Evolutionary conservation across 2,888 invertebrate species (phyloP).

Genomic region (Hydropsyche betteni): DNA sequence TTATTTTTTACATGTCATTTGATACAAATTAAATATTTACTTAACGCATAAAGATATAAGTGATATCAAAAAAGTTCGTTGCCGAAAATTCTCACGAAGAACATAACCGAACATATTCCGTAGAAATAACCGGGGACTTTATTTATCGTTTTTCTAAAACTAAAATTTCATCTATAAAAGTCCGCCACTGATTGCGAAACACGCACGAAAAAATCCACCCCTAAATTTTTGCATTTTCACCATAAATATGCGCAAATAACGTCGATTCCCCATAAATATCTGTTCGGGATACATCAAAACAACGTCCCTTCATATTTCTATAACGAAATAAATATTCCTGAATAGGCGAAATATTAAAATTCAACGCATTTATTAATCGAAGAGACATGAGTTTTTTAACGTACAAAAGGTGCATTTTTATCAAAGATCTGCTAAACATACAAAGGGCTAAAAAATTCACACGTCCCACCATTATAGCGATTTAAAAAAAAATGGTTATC

Average conservation of each 20-base stretch:
- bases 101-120: too few relatives aligned
- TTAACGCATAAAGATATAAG: too few relatives aligned
- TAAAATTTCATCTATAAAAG: not conserved
- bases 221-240: conserved; percentile 41
- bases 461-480: not conserved
- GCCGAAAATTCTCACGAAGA: too few relatives aligned
- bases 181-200: conserved; percentile 33
- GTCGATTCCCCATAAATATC: not conserved
- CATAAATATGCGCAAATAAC: conserved; percentile 46
- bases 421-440: conserved; percentile 4
- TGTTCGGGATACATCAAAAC: too few relatives aligned
- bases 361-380: too few relatives aligned
- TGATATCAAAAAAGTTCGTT: too few relatives aligned
- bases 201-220: conserved; percentile 33
- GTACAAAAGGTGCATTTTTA: conserved; percentile 13
- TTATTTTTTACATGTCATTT: not conserved
- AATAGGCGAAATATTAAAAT: too few relatives aligned
- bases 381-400: not conserved
- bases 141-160: too few relatives aligned
- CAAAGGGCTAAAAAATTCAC: conserved; percentile 13
- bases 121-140: too few relatives aligned
- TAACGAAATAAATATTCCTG: too few relatives aligned
- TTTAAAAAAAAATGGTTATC: conserved; percentile 33
- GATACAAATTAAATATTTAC: too few relatives aligned
- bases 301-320: too few relatives aligned